phyloP scores from a whole-genome alignment of 2,888 invertebrate species.

The Thalpophila matura region DNA sequence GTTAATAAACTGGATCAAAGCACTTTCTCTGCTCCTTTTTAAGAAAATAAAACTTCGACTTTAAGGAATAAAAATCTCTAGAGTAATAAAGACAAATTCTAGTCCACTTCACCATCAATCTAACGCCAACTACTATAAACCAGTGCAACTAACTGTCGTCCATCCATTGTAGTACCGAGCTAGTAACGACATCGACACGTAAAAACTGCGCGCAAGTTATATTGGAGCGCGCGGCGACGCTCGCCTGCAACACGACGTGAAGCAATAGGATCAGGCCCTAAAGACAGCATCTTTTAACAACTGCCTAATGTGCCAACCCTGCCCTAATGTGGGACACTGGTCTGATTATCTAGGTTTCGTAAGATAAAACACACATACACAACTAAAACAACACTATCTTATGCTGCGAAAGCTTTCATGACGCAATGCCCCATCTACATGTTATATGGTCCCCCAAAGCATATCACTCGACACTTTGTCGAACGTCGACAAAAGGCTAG shows the following conservation, averaged over 20 bases:
- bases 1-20: no score
- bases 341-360: no score
- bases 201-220: constrained; percentile 37
- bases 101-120: constrained; percentile 18
- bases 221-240: constrained; percentile 2
- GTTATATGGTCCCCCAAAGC: neutral
- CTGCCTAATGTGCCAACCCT: no score
- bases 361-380: no score
- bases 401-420: no score
- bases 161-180: constrained; percentile 33
- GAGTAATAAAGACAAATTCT: neutral
- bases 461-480: constrained; percentile 6
- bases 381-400: no score
- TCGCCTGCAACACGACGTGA: neutral
- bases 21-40: no score
- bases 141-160: constrained; percentile 24
- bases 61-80: neutral
- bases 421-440: neutral
- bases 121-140: neutral
- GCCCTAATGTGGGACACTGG: no score
- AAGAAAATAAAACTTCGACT: no score
- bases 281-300: no score
- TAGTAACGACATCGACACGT: constrained; percentile 19
- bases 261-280: no score
- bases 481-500: constrained; percentile 16